Conservation (phyloP, 2,797 vertebrate genomes). For the Esox lucius region DNA sequence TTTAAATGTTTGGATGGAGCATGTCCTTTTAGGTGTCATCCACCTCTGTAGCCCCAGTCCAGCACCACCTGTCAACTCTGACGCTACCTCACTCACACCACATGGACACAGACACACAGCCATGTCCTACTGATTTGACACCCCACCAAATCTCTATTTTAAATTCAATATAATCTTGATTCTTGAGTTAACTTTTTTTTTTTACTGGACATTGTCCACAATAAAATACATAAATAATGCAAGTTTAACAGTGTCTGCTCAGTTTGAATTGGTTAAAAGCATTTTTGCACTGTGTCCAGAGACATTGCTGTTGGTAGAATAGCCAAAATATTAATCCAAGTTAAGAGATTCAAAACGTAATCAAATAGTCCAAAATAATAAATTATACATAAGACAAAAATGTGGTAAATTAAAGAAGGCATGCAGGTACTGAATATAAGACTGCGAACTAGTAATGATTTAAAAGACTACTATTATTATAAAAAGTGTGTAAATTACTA, state of each 20-base stretch:
- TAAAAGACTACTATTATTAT: conserved; percentile 1
- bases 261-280: not conserved
- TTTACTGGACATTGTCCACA: not conserved
- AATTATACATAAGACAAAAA: not conserved
- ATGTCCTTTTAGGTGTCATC: not conserved
- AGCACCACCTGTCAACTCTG: not conserved
- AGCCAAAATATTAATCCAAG: conserved; percentile 2
- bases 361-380: not conserved
- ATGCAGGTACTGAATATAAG: conserved; percentile 15
- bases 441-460: conserved; percentile 53
- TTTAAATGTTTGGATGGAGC: not conserved
- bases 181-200: not conserved
- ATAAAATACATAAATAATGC: not conserved
- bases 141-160: not conserved
- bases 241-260: not conserved
- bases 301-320: conserved; percentile 21
- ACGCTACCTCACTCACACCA: not conserved
- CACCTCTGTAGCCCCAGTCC: not conserved
- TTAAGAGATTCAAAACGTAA: not conserved
- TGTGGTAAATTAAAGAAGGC: not conserved
- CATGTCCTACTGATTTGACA: not conserved
- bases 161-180: not conserved
- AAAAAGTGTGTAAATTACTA: not conserved
- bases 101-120: not conserved
- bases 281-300: conserved; percentile 22